Conservation (phyloP, 2,888 invertebrate genomes). For the Arrhopalites spinosus region DNA sequence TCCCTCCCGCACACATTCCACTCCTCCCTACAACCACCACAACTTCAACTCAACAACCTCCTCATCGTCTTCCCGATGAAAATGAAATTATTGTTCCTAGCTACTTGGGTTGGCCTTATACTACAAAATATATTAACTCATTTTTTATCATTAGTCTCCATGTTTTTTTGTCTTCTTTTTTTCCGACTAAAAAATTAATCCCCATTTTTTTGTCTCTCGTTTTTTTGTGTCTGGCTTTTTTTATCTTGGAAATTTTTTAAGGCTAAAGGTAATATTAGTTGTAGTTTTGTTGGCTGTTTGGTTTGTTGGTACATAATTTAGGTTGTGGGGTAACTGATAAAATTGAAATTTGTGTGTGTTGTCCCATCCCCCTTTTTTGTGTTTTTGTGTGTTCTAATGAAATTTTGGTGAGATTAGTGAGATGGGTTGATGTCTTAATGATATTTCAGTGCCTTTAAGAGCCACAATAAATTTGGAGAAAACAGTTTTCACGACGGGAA, state of each 20-base stretch:
- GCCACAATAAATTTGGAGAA: slow-evolving; percentile 65
- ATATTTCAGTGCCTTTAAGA: slow-evolving; percentile 53
- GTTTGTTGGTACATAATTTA: no score
- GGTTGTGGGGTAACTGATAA: not conserved
- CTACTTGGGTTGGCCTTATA: slow-evolving; percentile 22
- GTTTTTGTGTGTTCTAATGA: not conserved
- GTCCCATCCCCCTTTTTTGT: not conserved
- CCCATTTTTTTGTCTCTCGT: no score
- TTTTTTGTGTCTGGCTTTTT: no score
- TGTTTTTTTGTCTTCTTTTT: no score
- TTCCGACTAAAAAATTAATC: no score
- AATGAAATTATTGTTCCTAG: slow-evolving; percentile 22
- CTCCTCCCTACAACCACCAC: slow-evolving; percentile 26
- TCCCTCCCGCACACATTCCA: slow-evolving; percentile 1
- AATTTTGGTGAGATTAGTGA: slow-evolving; percentile 12
- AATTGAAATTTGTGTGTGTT: not conserved
- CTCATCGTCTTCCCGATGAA: slow-evolving; percentile 3
- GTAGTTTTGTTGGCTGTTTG: no score
- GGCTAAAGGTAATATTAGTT: no score
- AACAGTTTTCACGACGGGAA: slow-evolving; percentile 68
- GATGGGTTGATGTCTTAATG: slow-evolving; percentile 17
- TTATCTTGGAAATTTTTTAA: no score
- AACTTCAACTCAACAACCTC: not conserved
- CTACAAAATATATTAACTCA: no score
- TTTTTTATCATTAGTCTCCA: no score